These are phyloP conservation scores for Archivesica marissinica DNA, from an alignment of 1,140 invertebrate species.

Conservation along the genomic window DNA sequence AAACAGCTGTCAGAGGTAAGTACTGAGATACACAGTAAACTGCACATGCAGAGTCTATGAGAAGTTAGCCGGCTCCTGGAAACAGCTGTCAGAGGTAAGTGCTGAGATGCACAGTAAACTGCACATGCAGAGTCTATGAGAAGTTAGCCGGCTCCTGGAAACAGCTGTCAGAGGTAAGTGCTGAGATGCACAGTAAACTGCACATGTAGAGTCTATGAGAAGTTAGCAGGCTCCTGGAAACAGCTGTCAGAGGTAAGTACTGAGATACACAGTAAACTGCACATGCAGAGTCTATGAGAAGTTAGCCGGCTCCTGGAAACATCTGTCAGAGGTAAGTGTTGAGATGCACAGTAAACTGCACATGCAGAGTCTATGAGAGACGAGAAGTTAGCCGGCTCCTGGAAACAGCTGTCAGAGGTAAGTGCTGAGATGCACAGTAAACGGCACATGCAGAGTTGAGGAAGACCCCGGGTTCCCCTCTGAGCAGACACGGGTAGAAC, in stretches of 20 bases:
- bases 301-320: conserved; percentile 75
- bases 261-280: too few relatives aligned
- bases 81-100: conserved; percentile 74
- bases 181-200: too few relatives aligned
- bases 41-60: conserved; percentile 76
- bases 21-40: too few relatives aligned
- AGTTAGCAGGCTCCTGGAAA: conserved; percentile 75
- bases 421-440: too few relatives aligned
- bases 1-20: conserved; percentile 75
- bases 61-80: conserved; percentile 76
- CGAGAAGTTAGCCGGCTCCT: conserved; percentile 75
- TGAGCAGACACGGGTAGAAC: too few relatives aligned
- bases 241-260: conserved; percentile 73
- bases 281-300: conserved; percentile 76
- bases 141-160: conserved; percentile 76
- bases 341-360: too few relatives aligned
- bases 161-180: conserved; percentile 72
- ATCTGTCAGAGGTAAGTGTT: conserved; percentile 72
- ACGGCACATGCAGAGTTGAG: too few relatives aligned
- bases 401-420: conserved; percentile 76
- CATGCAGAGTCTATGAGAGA: conserved; percentile 76
- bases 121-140: conserved; percentile 76
- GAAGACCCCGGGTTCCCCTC: too few relatives aligned
- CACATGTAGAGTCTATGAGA: conserved; percentile 75
- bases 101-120: too few relatives aligned